These are phyloP conservation scores for Trididemnum clinides DNA, from an alignment of 23 tunicate genomes.

Conservation along the genomic window DNA sequence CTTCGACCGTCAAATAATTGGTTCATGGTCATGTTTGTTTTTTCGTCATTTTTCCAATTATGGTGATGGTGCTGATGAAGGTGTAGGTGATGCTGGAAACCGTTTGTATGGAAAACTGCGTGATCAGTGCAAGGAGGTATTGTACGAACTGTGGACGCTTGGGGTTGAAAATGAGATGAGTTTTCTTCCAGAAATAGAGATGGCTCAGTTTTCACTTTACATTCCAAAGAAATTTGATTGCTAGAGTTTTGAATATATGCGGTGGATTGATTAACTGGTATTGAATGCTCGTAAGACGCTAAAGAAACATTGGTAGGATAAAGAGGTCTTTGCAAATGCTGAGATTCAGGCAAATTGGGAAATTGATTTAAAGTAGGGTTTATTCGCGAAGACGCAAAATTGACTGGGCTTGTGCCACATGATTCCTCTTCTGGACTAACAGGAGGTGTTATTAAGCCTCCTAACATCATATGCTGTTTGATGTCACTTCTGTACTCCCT, in stretches of 20 bases:
- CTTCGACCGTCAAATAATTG: not conserved
- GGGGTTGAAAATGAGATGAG: too few species aligned
- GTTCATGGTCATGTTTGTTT: not conserved
- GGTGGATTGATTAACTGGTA: not conserved
- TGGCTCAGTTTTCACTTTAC: not conserved
- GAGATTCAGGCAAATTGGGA: too few species aligned
- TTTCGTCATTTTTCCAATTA: not conserved
- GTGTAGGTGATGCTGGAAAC: not conserved
- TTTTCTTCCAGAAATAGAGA: too few species aligned
- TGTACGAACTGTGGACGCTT: not conserved
- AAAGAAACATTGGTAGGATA: not conserved
- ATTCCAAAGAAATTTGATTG: not conserved
- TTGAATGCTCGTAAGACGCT: not conserved
- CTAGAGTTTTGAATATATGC: not conserved
- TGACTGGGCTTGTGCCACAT: not conserved
- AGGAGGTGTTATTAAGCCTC: slow-evolving; percentile 66
- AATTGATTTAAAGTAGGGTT: too few species aligned
- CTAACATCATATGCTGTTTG: not conserved
- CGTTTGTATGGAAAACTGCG: not conserved
- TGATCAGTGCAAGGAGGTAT: not conserved
- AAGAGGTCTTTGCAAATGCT: not conserved
- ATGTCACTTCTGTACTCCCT: not conserved
- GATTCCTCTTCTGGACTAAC: slow-evolving; percentile 61
- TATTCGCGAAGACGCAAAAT: not conserved
- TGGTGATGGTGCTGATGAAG: not conserved